Evolutionary conservation across 2,797 vertebrate genomes (phyloP), one percentile per base, ranked within the genome.

Genomic region (Choloepus didactylus): DNA sequence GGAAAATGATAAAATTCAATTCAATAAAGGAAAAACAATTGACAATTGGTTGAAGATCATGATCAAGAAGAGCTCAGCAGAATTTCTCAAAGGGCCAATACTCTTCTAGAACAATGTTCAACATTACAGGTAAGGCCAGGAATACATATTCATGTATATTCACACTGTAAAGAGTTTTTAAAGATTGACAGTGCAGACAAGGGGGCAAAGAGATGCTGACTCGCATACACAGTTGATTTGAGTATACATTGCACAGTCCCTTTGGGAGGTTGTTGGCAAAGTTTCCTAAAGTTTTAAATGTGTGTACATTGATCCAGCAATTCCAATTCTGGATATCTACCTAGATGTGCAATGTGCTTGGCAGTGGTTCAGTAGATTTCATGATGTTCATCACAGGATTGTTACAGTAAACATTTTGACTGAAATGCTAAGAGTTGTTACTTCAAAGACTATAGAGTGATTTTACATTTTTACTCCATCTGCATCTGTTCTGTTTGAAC

Each of bases 381-480:
- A 91, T 90, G 49, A 92, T 92, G 27, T 46, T 93, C n/a, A 86
- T 79, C 31, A 3, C 31, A 83, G 77, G 38, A 94, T 60, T 73
- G 35, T 72, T 72, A 75, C 1, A 64, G n/a, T 77, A 92, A 95
- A 56, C 56, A 44, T 87, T 93, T 80, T 92, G 56, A 90, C 51
- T 35, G 41, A 86, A 88, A 88, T 83, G 15, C 59, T 93, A 86
- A 60, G 14, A 38, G 6, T 83, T 92, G 51, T 69, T 95, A 73
- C 62, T 88, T 9, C 8, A 21, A 95, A 69, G 51, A 66, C 9
- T 35, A 38, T 77, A 79, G 41, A 7, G 6, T 60, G 44, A 92
- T 94, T 96, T 94, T 92, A 86, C 14, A 79, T 87, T 94, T 93
- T 88, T 62, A 91, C n/a, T 94, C n/a, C 41, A 73, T 69, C 51